These are phyloP conservation scores for Cabera pusaria DNA, from an alignment of 2,888 invertebrate species.

Conservation along the genomic window DNA sequence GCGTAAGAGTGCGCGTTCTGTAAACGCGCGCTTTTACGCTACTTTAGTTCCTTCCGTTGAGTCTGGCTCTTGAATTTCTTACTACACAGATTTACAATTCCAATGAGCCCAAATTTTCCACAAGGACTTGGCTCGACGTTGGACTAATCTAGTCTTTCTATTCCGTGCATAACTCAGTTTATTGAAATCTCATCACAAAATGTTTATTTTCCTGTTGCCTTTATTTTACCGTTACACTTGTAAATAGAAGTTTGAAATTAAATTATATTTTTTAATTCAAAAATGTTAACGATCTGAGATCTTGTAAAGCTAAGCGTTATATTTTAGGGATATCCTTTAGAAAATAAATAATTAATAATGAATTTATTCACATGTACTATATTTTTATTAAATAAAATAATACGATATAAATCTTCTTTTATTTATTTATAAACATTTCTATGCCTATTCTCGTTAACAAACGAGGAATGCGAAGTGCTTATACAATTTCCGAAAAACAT, in stretches of 20 bases:
- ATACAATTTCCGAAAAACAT: no score
- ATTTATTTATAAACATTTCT: no score
- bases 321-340: constrained; percentile 12
- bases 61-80: constrained; percentile 46
- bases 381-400: constrained; percentile 28
- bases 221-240: constrained; percentile 3
- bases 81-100: constrained; percentile 5
- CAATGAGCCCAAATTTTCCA: constrained; percentile 10
- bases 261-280: constrained; percentile 1
- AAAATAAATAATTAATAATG: constrained; percentile 21
- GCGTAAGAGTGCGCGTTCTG: constrained; percentile 63
- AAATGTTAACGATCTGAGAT: constrained; percentile 10
- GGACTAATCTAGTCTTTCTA: constrained; percentile 80
- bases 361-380: constrained; percentile 31
- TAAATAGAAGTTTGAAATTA: constrained; percentile 12
- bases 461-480: no score
- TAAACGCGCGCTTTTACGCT: constrained; percentile 61
- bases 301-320: constrained; percentile 12
- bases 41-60: constrained; percentile 70
- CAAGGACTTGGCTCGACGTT: constrained; percentile 60
- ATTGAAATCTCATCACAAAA: constrained; percentile 11
- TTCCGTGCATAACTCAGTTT: constrained; percentile 14
- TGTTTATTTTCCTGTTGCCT: background rate
- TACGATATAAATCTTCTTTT: background rate
- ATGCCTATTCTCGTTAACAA: no score